Evolutionary conservation across 1,140 invertebrate species (phyloP).

Genomic region (Rhynchophorus ferrugineus): DNA sequence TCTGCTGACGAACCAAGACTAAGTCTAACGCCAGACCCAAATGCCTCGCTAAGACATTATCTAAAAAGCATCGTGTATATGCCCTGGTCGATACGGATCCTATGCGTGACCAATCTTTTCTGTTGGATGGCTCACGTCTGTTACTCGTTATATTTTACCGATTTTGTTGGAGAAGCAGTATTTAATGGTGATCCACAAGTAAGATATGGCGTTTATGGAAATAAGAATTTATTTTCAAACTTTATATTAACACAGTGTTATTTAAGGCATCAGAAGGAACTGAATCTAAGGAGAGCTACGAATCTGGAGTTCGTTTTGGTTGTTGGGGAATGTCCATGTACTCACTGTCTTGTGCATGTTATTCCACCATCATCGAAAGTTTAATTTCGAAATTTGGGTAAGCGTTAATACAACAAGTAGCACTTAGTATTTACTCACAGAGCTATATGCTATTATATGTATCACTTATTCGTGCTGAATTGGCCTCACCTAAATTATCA

Average conservation of each 20-base stretch:
- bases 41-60: conserved; percentile 63
- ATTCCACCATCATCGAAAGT: conserved; percentile 83
- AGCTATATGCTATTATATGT: too few species aligned
- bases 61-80: conserved; percentile 82
- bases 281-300: conserved; percentile 58
- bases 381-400: conserved; percentile 78
- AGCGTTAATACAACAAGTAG: conserved; percentile 23
- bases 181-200: conserved; percentile 84
- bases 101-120: conserved; percentile 91
- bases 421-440: too few species aligned
- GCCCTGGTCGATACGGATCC: conserved; percentile 75
- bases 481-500: too few species aligned
- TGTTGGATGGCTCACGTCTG: conserved; percentile 98
- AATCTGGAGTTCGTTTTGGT: conserved; percentile 87
- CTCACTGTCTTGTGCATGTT: conserved; percentile 87
- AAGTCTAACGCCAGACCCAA: conserved; percentile 37
- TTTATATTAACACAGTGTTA: conserved; percentile 7
- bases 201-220: conserved; percentile 26
- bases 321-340: conserved; percentile 97
- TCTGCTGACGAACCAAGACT: conserved; percentile 16
- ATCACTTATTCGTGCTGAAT: too few species aligned
- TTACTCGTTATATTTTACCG: conserved; percentile 94
- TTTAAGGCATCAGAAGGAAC: conserved; percentile 63
- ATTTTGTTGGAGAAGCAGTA: conserved; percentile 94
- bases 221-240: not conserved